These are phyloP conservation scores for Adelphocoris suturalis DNA, from an alignment of 2,888 invertebrate genomes.

Conservation along the genomic window DNA sequence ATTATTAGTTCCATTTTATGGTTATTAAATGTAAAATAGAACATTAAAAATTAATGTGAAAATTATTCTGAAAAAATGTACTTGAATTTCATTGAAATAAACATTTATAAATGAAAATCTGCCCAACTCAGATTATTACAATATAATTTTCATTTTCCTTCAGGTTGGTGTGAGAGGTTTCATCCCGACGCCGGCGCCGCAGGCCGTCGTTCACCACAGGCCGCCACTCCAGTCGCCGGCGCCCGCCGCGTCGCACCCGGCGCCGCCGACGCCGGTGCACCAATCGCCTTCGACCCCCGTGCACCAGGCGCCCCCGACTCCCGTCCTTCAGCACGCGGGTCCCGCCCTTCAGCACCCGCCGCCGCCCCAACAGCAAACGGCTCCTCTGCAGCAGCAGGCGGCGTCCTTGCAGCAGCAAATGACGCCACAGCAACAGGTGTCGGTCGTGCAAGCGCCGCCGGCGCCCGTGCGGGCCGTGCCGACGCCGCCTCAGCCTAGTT, in stretches of 20 bases:
- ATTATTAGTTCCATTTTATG: too few relatives aligned
- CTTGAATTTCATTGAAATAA: too few relatives aligned
- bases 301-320: neutral
- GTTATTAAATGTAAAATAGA: too few relatives aligned
- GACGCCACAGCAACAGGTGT: neutral
- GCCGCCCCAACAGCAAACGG: neutral
- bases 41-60: too few relatives aligned
- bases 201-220: conserved; percentile 61
- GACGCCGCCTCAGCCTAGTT: neutral
- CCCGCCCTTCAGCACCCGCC: neutral
- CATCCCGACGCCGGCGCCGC: conserved; percentile 35
- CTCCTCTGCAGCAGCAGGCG: conserved; percentile 1
- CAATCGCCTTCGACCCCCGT: neutral
- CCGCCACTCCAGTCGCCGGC: neutral
- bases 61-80: too few relatives aligned
- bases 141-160: too few relatives aligned
- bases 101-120: too few relatives aligned
- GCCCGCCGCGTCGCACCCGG: neutral
- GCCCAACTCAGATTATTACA: too few relatives aligned
- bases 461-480: neutral
- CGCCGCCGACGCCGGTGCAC: neutral
- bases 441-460: conserved; percentile 47
- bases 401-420: neutral
- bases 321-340: neutral
- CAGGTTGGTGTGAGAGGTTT: conserved; percentile 42